phyloP scores from a whole-genome alignment of 2,797 vertebrate genomes.

The Microcaecilia unicolor region DNA sequence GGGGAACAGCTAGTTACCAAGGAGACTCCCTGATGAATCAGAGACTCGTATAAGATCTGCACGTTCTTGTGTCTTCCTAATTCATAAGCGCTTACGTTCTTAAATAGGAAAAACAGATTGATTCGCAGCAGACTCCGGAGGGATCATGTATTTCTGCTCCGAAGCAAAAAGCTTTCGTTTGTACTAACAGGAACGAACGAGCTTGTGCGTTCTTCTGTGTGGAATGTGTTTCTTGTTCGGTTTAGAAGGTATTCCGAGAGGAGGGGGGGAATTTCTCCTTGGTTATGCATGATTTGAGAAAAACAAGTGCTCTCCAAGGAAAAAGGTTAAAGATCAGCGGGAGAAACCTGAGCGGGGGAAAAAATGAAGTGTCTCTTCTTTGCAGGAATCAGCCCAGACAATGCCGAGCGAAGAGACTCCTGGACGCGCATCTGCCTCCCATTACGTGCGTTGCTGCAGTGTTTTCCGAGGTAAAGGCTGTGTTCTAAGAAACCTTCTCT shows the following conservation, averaged over 20 bases:
- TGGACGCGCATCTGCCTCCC: conserved; percentile 3
- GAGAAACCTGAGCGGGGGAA: conserved; percentile 23
- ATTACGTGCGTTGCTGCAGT: conserved; percentile 6
- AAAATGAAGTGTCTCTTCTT: conserved; percentile 12
- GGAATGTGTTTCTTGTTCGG: not conserved
- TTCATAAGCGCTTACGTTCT: conserved; percentile 32
- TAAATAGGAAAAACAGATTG: not conserved
- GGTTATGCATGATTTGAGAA: conserved; percentile 20
- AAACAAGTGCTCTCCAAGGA: conserved; percentile 41
- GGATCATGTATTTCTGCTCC: conserved; percentile 15
- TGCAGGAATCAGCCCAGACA: not conserved
- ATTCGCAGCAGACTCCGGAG: conserved; percentile 11
- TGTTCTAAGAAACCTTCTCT: not conserved
- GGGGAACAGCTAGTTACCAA: conserved; percentile 47
- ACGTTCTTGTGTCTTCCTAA: conserved; percentile 35
- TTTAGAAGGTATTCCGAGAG: not conserved
- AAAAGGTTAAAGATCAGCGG: conserved; percentile 22
- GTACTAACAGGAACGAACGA: conserved; percentile 16
- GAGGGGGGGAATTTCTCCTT: conserved; percentile 25
- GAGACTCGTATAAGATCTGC: conserved; percentile 34
- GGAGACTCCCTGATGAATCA: conserved; percentile 44
- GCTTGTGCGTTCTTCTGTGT: conserved; percentile 1
- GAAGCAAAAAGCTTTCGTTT: conserved; percentile 21
- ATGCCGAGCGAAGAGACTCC: not conserved
- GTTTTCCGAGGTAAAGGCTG: conserved; percentile 10